A percentile compares a stretch with the other conserved stretches of the same genome.
Conservation (phyloP, 2,888 invertebrate species). For the Empis stercorea region DNA sequence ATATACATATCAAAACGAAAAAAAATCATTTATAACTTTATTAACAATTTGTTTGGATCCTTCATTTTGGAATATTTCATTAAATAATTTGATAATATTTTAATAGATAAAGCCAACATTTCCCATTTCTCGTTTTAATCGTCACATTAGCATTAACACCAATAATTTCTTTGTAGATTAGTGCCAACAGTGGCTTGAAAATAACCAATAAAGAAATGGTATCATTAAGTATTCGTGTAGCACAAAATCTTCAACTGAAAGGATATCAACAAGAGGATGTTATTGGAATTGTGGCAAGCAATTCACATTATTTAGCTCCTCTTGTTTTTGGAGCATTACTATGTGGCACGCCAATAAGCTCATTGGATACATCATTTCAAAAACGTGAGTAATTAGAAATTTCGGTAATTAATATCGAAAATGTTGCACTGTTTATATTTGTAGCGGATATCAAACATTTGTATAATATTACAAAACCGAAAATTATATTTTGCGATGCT, state of each 20-base stretch:
- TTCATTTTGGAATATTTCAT: no score
- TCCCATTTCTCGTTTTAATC: no score
- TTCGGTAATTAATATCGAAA: background rate
- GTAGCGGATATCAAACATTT: constrained; percentile 10
- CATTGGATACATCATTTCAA: constrained; percentile 25
- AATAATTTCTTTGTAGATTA: constrained; percentile 29
- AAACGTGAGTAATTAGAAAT: constrained; percentile 16
- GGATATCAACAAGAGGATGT: constrained; percentile 27
- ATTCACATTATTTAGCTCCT: constrained; percentile 27
- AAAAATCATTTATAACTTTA: no score
- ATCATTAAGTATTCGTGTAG: constrained; percentile 15
- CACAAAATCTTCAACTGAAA: constrained; percentile 5
- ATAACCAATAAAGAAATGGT: constrained; percentile 27
- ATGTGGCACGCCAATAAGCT: constrained; percentile 28
- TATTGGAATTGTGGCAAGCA: constrained; percentile 26
- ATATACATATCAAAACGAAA: no score
- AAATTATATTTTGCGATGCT: constrained; percentile 12
- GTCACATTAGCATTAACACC: no score
- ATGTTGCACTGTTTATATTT: background rate
- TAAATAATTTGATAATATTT: no score
- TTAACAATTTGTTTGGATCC: no score
- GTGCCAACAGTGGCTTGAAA: constrained; percentile 24
- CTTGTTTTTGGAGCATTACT: constrained; percentile 26
- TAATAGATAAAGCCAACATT: no score
- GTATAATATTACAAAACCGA: constrained; percentile 11